A percentile compares a stretch with the other conserved stretches of the same genome.
Conservation (phyloP, 2,797 vertebrate species). For the Cyprinodon diabolis region DNA sequence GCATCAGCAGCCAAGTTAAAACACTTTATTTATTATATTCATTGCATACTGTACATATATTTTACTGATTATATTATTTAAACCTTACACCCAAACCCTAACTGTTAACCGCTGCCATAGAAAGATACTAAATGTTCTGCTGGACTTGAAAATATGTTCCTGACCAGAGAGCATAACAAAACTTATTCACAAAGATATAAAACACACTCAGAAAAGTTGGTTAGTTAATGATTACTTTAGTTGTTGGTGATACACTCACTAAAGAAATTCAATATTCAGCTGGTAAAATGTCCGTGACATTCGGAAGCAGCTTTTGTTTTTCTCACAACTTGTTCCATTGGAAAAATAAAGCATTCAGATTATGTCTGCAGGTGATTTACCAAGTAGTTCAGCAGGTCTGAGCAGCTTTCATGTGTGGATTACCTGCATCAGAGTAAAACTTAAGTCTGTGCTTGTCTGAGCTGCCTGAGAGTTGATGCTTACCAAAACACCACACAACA, state of each 20-base stretch:
- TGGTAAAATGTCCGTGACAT: conserved; percentile 6
- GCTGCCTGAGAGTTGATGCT: conserved; percentile 5
- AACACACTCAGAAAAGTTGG: neutral
- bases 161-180: neutral
- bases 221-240: neutral
- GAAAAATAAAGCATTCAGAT: conserved; percentile 11
- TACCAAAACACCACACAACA: neutral
- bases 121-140: neutral
- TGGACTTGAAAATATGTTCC: neutral
- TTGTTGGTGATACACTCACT: neutral
- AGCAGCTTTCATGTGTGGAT: conserved; percentile 1
- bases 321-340: neutral
- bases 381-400: conserved; percentile 18
- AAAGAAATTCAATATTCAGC: neutral
- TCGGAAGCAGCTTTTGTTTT: conserved; percentile 5
- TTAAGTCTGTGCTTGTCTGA: conserved; percentile 11
- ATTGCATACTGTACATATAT: too few species aligned
- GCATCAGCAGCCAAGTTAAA: neutral
- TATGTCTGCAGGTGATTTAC: conserved; percentile 1
- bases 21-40: neutral
- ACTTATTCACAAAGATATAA: neutral
- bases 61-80: too few species aligned
- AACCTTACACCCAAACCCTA: neutral
- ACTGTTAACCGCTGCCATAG: neutral
- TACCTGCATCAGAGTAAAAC: neutral